phyloP scores from a whole-genome alignment of 2,888 invertebrate species.

The Pristionchus exspectatus region DNA sequence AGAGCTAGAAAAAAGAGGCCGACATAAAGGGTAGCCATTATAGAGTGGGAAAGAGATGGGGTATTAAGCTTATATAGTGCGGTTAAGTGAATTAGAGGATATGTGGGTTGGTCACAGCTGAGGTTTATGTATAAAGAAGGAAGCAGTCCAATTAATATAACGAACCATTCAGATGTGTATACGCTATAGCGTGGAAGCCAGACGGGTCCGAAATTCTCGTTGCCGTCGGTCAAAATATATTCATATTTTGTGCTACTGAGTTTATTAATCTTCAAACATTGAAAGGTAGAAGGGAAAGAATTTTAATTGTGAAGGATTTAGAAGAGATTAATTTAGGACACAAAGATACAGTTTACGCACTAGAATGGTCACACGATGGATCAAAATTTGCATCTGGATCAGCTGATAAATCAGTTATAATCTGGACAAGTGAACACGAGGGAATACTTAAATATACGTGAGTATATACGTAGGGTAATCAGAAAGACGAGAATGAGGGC shows the following conservation, averaged over 20 bases:
- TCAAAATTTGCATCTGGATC: conserved; percentile 97
- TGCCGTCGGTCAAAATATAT: conserved; percentile 93
- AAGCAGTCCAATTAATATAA: neutral
- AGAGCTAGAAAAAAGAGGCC: conserved; percentile 35
- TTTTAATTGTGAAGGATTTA: no score
- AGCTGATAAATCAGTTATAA: conserved; percentile 96
- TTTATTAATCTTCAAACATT: conserved; percentile 92
- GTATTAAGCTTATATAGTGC: neutral
- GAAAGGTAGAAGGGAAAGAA: conserved; percentile 83
- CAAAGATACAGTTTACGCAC: conserved; percentile 93
- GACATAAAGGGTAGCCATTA: neutral
- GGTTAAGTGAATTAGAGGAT: conserved; percentile 46
- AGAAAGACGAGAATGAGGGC: no score
- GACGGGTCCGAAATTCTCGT: conserved; percentile 94
- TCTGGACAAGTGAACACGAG: conserved; percentile 96
- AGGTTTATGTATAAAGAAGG: neutral
- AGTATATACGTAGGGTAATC: conserved; percentile 78
- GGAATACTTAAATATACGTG: conserved; percentile 96
- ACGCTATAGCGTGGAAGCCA: conserved; percentile 95
- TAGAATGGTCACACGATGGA: conserved; percentile 93
- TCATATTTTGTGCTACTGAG: conserved; percentile 94
- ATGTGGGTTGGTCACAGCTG: conserved; percentile 14
- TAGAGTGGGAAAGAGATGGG: neutral
- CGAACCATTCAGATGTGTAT: conserved; percentile 85
- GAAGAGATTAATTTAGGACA: conserved; percentile 83